Percentiles rank a stretch among this genome's conserved stretches.
These are phyloP conservation scores for Montipora capricornis DNA, from an alignment of 64 coral and sea anemone genomes.

Conservation along the genomic window DNA sequence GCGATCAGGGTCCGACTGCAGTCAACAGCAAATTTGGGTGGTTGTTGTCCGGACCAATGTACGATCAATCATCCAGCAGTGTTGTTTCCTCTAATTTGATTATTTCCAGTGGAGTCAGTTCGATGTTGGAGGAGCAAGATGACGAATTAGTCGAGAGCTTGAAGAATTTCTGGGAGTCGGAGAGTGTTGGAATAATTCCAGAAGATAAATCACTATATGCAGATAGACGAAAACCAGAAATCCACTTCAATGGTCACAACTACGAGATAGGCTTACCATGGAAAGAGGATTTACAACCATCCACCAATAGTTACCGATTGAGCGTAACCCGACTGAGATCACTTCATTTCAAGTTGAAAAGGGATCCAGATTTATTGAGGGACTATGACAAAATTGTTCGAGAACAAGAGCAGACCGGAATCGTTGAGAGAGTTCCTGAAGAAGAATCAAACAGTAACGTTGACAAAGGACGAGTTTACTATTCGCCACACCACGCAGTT, in stretches of 20 bases:
- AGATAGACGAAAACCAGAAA: conserved; percentile 4
- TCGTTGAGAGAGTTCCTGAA: conserved; percentile 65
- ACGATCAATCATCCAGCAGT: neutral
- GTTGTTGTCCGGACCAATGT: conserved; percentile 65
- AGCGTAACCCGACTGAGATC: conserved; percentile 42
- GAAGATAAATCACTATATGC: neutral
- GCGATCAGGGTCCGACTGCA: conserved; percentile 70
- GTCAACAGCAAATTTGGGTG: conserved; percentile 75
- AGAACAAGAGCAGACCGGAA: conserved; percentile 82
- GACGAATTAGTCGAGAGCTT: conserved; percentile 42
- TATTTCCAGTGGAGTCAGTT: conserved; percentile 44
- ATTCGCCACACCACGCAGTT: conserved; percentile 72
- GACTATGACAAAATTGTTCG: conserved; percentile 76
- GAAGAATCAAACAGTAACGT: conserved; percentile 4
- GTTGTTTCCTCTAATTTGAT: conserved; percentile 53
- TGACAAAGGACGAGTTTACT: conserved; percentile 47
- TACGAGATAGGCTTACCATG: conserved; percentile 73
- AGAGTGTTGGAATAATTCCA: conserved; percentile 66
- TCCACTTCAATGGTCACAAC: conserved; percentile 51
- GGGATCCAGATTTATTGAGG: conserved; percentile 62
- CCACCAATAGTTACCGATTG: conserved; percentile 55
- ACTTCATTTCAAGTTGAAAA: conserved; percentile 60
- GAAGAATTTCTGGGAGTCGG: conserved; percentile 75
- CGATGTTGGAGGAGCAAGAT: conserved; percentile 19
- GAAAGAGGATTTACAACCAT: conserved; percentile 47